These are phyloP conservation scores for Argyra leucocephala DNA, from an alignment of 2,888 invertebrate species.

Conservation along the genomic window DNA sequence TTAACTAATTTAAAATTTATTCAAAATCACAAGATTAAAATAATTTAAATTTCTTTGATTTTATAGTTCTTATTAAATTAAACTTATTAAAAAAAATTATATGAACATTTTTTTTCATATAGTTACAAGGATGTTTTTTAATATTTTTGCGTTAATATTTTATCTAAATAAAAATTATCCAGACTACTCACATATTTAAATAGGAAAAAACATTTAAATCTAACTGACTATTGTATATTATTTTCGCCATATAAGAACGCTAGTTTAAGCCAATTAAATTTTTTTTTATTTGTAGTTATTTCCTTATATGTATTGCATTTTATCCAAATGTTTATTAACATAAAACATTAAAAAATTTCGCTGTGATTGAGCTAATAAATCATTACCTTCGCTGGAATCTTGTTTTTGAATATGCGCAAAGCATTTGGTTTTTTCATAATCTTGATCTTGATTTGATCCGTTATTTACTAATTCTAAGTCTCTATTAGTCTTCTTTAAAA, in stretches of 20 bases:
- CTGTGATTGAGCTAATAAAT: neutral
- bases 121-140: too few relatives aligned
- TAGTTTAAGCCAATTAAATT: too few relatives aligned
- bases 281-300: too few relatives aligned
- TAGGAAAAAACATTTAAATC: neutral
- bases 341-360: constrained; percentile 2
- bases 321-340: constrained; percentile 2
- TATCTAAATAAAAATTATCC: neutral
- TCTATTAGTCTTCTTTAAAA: constrained; percentile 36
- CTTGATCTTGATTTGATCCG: neutral
- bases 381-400: constrained; percentile 2
- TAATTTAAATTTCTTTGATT: too few relatives aligned
- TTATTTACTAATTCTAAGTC: constrained; percentile 18
- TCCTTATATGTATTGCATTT: neutral
- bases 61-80: too few relatives aligned
- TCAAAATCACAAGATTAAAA: too few relatives aligned
- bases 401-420: constrained; percentile 7
- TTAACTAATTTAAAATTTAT: too few relatives aligned
- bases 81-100: too few relatives aligned
- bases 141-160: too few relatives aligned
- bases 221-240: too few relatives aligned
- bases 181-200: neutral
- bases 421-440: neutral
- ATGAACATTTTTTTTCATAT: too few relatives aligned
- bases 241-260: too few relatives aligned